phyloP scores from a whole-genome alignment of 2,113 vertebrate genomes.

The Procapra przewalskii region DNA sequence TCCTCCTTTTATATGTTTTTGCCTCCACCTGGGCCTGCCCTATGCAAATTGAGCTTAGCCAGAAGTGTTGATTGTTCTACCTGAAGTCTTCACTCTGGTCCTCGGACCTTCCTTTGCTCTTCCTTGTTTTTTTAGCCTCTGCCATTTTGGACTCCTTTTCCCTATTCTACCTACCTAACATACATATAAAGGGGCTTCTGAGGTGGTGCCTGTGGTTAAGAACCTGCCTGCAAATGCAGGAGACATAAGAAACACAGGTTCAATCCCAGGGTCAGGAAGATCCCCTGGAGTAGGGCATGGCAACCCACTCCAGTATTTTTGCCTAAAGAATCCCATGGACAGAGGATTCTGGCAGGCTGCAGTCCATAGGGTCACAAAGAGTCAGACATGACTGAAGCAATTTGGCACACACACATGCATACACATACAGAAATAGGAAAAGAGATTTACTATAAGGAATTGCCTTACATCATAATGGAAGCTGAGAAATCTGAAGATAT shows the following conservation, averaged over 20 bases:
- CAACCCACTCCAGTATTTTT: background rate
- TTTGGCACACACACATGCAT: background rate
- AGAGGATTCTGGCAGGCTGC: background rate
- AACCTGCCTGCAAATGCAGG: background rate
- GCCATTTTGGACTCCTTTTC: too few species aligned
- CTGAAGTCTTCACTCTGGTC: too few species aligned
- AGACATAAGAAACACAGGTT: background rate
- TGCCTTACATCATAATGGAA: background rate
- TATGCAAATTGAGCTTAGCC: too few species aligned
- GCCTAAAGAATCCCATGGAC: background rate
- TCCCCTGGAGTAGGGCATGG: background rate
- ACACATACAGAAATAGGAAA: background rate
- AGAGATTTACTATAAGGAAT: background rate
- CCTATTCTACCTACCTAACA: too few species aligned
- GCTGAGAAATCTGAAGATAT: background rate
- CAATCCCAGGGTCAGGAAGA: background rate
- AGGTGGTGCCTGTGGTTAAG: background rate
- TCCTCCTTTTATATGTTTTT: too few species aligned
- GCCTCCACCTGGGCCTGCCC: too few species aligned
- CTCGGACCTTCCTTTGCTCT: too few species aligned
- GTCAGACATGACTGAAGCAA: background rate
- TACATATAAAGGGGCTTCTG: background rate
- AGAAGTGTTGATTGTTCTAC: too few species aligned
- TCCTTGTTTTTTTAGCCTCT: too few species aligned
- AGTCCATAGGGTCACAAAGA: background rate